Base-by-base conservation (phyloP, 2,113 vertebrate species). In the Calidris pugnax region DNA sequence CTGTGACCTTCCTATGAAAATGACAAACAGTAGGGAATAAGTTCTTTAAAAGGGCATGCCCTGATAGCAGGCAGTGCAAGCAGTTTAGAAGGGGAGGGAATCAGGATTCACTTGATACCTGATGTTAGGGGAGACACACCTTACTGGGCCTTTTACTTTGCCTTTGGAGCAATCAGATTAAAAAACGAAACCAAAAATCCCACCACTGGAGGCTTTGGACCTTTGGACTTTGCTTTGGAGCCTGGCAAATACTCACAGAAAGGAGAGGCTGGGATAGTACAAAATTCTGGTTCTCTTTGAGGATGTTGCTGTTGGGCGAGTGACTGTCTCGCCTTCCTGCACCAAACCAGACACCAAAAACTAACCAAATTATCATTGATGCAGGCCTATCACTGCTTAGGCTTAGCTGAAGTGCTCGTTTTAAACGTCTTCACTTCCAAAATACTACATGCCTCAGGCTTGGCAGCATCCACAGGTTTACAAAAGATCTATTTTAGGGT, bases 301-400 rank as follows among this genome's bases (percentile, higher is more conserved):
- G 56, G 47, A 72, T 20, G 13, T 0, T 76, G 15, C 51, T 78
- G 3, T 20, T 35, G 9, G 9, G 21, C 12, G 7, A 83, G 35
- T 0, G 1, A 7, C 2, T 45, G 22, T 32, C 37, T 10, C 0
- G 14, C 3, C 7, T 2, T 0, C 17, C 28, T 5, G 5, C 74
- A 50, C 19, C 66, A 74, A 85, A 48, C 8, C n/a, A 71, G 75
- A 57, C 28, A 37, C 22, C 41, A 22, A 4, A 21, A 68, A 2
- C 5, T 59, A 87, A 5, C 5, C 5, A 6, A 72, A 64, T 20
- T 4, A 2, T 35, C 5, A 10, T 30, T 37, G 35, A 30, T 28
- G 32, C 28, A 48, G 33, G 16, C 3, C 37, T 57, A 72, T 17
- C 6, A 7, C 28, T 35, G 30, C 69, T 60, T 10, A 56, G 18